Percentiles rank a stretch among this genome's conserved stretches.
Evolutionary conservation across 2,113 vertebrate species (phyloP).

Genomic region (Hepsetus odoe): DNA sequence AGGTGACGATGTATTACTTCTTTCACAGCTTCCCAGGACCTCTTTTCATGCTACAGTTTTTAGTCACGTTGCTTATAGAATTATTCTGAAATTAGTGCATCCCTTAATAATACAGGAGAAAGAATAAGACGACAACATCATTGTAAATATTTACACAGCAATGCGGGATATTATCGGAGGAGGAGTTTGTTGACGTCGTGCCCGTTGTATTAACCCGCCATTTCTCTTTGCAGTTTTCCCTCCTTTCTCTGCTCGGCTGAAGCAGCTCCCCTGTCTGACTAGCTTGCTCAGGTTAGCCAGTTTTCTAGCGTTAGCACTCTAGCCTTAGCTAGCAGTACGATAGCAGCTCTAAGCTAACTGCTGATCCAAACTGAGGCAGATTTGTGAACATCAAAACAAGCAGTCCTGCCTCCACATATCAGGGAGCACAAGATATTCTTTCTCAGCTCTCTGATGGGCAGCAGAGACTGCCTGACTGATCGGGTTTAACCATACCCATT

Average conservation of each 20-base stretch:
- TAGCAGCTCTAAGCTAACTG: background rate
- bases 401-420: background rate
- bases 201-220: conserved; percentile 72
- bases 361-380: background rate
- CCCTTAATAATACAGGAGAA: background rate
- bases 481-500: background rate
- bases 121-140: background rate
- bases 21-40: too few species aligned
- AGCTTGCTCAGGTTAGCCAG: background rate
- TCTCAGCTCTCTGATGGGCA: background rate
- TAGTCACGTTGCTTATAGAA: too few species aligned
- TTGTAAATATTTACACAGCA: conserved; percentile 28
- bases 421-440: too few species aligned
- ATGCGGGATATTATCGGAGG: conserved; percentile 17
- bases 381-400: background rate
- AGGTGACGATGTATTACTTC: too few species aligned
- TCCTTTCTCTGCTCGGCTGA: conserved; percentile 33
- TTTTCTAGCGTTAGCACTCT: conserved; percentile 49
- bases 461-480: background rate
- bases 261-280: conserved; percentile 22
- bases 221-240: conserved; percentile 68
- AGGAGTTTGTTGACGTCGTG: conserved; percentile 49
- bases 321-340: conserved; percentile 1
- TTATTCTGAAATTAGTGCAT: too few species aligned
- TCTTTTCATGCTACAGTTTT: too few species aligned